These are phyloP conservation scores for Pristiophorus japonicus DNA, from an alignment of 2,113 vertebrate species.

Conservation along the genomic window DNA sequence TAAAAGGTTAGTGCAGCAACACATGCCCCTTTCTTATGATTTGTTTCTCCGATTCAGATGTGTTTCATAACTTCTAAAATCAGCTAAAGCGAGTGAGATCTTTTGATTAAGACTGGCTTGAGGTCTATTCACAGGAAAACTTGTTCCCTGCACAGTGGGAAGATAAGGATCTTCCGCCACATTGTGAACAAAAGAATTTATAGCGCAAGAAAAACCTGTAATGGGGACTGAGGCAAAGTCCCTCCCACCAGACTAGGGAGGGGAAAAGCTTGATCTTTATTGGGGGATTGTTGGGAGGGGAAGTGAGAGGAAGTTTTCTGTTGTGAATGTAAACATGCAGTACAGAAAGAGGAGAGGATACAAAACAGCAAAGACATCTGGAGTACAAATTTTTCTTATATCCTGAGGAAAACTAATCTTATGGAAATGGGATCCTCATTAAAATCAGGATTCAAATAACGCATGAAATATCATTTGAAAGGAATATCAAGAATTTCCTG, in stretches of 20 bases:
- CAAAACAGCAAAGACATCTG: neutral
- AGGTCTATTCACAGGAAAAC: neutral
- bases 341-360: neutral
- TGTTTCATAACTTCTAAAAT: neutral
- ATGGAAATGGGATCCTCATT: conserved; percentile 16
- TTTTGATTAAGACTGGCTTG: neutral
- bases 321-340: neutral
- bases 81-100: neutral
- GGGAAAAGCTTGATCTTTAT: neutral
- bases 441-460: conserved; percentile 22
- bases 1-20: neutral
- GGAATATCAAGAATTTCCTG: conserved; percentile 25
- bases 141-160: neutral
- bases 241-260: neutral
- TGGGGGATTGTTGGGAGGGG: neutral
- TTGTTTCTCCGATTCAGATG: neutral
- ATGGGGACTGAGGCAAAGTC: neutral
- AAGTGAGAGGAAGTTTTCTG: neutral
- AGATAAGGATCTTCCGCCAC: neutral
- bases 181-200: neutral
- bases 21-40: neutral
- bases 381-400: neutral
- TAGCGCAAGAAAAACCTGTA: neutral
- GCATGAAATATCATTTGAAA: conserved; percentile 32
- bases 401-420: neutral